phyloP scores from a whole-genome alignment of 2,888 invertebrate species.

The Drosophila helvetica region DNA sequence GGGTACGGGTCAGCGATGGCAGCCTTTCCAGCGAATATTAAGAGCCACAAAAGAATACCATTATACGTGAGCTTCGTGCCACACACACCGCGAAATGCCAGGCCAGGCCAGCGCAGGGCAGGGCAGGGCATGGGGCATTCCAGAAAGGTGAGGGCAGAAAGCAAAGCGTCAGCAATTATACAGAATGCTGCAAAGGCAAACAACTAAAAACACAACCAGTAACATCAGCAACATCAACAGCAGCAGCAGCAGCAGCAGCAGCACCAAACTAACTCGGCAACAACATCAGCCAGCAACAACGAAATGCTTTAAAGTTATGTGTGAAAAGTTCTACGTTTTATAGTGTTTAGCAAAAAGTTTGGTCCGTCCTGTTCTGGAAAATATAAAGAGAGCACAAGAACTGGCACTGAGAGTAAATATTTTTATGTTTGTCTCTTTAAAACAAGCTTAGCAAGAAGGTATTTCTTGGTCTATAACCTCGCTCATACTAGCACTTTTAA shows the following conservation, averaged over 20 bases:
- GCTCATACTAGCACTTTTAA: background rate
- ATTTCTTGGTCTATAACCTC: conserved; percentile 23
- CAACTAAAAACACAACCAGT: conserved; percentile 5
- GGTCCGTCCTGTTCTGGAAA: background rate
- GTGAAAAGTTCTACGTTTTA: conserved; percentile 51
- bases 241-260: conserved; percentile 9
- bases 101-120: background rate
- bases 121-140: conserved; percentile 4
- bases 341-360: conserved; percentile 42
- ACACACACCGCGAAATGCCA: background rate
- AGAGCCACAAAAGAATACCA: conserved; percentile 59
- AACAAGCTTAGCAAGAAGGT: conserved; percentile 13
- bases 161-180: conserved; percentile 68
- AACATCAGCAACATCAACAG: conserved; percentile 12
- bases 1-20: conserved; percentile 37
- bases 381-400: conserved; percentile 4
- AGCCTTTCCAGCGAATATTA: conserved; percentile 57
- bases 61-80: conserved; percentile 36
- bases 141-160: conserved; percentile 58
- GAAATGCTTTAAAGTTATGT: conserved; percentile 44
- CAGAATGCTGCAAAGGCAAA: conserved; percentile 44
- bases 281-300: conserved; percentile 9
- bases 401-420: conserved; percentile 33
- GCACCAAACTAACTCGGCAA: conserved; percentile 10
- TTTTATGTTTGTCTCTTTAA: conserved; percentile 43